Base-by-base conservation (phyloP, 2,888 invertebrate genomes). In the Papilio protenor region DNA sequence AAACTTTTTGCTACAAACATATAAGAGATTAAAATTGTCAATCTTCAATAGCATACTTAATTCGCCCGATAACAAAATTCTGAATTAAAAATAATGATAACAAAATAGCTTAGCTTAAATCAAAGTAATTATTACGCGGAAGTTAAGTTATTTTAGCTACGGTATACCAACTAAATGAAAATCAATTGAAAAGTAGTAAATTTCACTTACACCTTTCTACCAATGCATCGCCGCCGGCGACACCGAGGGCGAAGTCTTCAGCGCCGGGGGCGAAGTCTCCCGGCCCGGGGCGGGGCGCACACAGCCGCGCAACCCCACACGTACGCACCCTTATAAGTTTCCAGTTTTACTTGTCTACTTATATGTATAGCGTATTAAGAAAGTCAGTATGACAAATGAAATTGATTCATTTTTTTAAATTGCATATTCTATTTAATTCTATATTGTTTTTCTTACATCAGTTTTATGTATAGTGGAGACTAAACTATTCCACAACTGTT, bases 231-330 rank as follows among this genome's bases (percentile, higher is more conserved):
- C 90, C 89, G 82, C 81, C 83, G 91, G 91, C 90, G 84, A 82
- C 84, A 87, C 92, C 88, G 85, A 87, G 88, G 89, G 92, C 91
- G 87, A 87, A 85, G 83, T 86, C 87, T 88, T 85, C 52, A 49
- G 27, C 71, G 71, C 71, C 49, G 27, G 71, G 71, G 71, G 83
- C 85, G 85, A 66, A 66, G 66, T 66, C 66, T 66, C 66, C 40
- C 87, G 82, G 91, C 93, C 89, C 89, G 88, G 90, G 92, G 93
- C 92, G 92, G 87, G 89, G 89, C 90, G 82, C 87, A 83, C 87
- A 83, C 85, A 82, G 83, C 85, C 77, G 79, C 79, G 79, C 80
- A 47, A 40, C 79, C 79, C 76, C 73, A 55, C 47, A 11, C 18
- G 81, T 77, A 79, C 52, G 74, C 76, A 79, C 79, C 70, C 79